phyloP scores from a whole-genome alignment of 2,797 vertebrate species.

The Salmo trutta region DNA sequence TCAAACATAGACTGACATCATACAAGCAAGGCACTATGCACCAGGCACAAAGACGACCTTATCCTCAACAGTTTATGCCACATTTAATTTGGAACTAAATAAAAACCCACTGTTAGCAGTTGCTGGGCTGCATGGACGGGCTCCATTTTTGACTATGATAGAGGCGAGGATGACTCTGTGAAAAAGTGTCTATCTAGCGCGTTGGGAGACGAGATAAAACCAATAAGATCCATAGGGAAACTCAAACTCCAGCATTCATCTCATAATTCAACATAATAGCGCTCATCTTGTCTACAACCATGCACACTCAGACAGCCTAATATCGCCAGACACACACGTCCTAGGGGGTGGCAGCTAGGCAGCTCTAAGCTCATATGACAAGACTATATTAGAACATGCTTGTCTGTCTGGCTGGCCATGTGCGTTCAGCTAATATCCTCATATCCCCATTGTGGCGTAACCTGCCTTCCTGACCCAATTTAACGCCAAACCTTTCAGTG shows the following conservation, averaged over 20 bases:
- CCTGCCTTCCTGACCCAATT: slow-evolving; percentile 12
- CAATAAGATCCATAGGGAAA: too few species aligned
- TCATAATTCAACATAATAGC: too few species aligned
- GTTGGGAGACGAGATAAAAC: too few species aligned
- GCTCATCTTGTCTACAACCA: too few species aligned
- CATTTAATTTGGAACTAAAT: slow-evolving; percentile 79
- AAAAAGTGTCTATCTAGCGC: too few species aligned
- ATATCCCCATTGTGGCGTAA: slow-evolving; percentile 8
- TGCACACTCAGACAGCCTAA: too few species aligned
- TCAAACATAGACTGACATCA: slow-evolving; percentile 88
- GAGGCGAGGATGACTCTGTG: slow-evolving; percentile 6
- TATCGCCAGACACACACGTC: too few species aligned
- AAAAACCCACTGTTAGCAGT: slow-evolving; percentile 59
- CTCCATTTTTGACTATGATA: slow-evolving; percentile 8
- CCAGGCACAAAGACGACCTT: slow-evolving; percentile 80
- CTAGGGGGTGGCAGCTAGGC: too few species aligned
- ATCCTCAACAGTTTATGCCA: slow-evolving; percentile 78
- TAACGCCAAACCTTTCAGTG: slow-evolving; percentile 21
- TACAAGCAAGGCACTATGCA: slow-evolving; percentile 78
- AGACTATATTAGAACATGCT: not conserved
- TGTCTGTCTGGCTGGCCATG: not conserved
- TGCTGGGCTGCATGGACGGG: slow-evolving; percentile 30
- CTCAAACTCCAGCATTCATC: too few species aligned
- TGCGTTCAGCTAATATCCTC: slow-evolving; percentile 14
- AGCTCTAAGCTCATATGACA: not conserved